These are phyloP conservation scores for Tryphoninae sp. DNA, from an alignment of 2,888 invertebrate species.

Conservation along the genomic window DNA sequence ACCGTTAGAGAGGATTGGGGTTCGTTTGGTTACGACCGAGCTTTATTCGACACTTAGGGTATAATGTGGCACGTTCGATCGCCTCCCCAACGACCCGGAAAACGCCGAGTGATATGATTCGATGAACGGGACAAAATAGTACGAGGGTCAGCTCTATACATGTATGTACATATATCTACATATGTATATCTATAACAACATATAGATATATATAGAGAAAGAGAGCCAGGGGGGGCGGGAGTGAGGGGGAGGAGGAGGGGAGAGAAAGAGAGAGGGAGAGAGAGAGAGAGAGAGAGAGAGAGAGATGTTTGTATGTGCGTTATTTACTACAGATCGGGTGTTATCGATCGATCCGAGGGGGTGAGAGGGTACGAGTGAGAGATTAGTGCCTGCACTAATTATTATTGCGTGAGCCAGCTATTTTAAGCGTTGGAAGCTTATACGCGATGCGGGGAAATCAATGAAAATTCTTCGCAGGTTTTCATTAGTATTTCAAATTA, in stretches of 20 bases:
- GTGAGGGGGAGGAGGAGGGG: no score
- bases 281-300: no score
- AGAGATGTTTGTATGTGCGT: neutral
- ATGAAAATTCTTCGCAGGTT: constrained; percentile 13
- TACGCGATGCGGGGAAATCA: neutral
- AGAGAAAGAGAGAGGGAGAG: no score
- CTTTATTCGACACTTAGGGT: constrained; percentile 60
- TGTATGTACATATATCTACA: constrained; percentile 12
- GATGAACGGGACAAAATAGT: constrained; percentile 59
- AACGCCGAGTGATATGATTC: constrained; percentile 63
- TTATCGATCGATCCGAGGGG: constrained; percentile 23
- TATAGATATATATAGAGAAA: neutral
- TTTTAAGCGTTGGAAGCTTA: constrained; percentile 9
- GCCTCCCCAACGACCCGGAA: constrained; percentile 61
- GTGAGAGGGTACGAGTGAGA: constrained; percentile 32
- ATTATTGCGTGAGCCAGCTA: constrained; percentile 23
- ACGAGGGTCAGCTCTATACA: constrained; percentile 22
- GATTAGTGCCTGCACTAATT: constrained; percentile 50
- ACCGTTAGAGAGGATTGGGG: constrained; percentile 50
- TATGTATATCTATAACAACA: neutral
- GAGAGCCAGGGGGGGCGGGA: no score
- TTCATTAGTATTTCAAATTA: no score
- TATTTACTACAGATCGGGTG: neutral
- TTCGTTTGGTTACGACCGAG: constrained; percentile 53
- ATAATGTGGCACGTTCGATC: constrained; percentile 60